phyloP scores from a whole-genome alignment of 2,113 vertebrate genomes.

The Thunnus thynnus region DNA sequence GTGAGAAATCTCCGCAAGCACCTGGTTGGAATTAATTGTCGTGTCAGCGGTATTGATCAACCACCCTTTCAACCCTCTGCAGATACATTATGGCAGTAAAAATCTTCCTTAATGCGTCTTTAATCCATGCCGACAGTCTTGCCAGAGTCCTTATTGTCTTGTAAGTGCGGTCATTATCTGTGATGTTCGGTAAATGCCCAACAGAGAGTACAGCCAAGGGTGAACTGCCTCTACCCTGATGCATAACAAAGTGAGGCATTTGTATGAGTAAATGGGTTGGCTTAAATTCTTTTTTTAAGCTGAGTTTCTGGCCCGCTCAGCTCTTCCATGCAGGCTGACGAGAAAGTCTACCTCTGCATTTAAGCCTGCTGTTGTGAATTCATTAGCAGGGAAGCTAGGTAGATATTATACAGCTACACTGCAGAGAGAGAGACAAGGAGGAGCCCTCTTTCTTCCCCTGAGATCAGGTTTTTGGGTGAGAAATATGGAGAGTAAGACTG shows the following conservation, averaged over 20 bases:
- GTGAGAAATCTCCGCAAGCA: slow-evolving; percentile 55
- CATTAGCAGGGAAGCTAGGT: slow-evolving; percentile 22
- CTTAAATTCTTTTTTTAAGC: slow-evolving; percentile 27
- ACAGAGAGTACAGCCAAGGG: slow-evolving; percentile 61
- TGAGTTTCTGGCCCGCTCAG: slow-evolving; percentile 19
- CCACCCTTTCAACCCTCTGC: slow-evolving; percentile 49
- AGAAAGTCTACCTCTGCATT: slow-evolving; percentile 22
- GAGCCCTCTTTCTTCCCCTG: slow-evolving; percentile 15
- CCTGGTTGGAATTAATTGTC: slow-evolving; percentile 51
- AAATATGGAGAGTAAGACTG: not conserved
- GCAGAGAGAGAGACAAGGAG: slow-evolving; percentile 3
- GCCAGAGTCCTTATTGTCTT: slow-evolving; percentile 62
- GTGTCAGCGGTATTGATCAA: slow-evolving; percentile 72
- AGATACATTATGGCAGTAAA: slow-evolving; percentile 70
- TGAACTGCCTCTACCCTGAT: slow-evolving; percentile 56
- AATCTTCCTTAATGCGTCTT: slow-evolving; percentile 66
- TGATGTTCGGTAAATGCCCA: slow-evolving; percentile 65
- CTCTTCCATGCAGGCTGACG: slow-evolving; percentile 5
- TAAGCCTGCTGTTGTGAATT: slow-evolving; percentile 28
- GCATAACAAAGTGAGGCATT: slow-evolving; percentile 53
- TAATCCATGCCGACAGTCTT: slow-evolving; percentile 65
- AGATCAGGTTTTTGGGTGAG: slow-evolving; percentile 22
- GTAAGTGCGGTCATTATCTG: slow-evolving; percentile 71
- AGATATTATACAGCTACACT: slow-evolving; percentile 1
- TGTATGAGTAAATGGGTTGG: slow-evolving; percentile 47